Evolutionary conservation across 2,113 vertebrate genomes (phyloP).

Genomic region (Salvelinus sp.): DNA sequence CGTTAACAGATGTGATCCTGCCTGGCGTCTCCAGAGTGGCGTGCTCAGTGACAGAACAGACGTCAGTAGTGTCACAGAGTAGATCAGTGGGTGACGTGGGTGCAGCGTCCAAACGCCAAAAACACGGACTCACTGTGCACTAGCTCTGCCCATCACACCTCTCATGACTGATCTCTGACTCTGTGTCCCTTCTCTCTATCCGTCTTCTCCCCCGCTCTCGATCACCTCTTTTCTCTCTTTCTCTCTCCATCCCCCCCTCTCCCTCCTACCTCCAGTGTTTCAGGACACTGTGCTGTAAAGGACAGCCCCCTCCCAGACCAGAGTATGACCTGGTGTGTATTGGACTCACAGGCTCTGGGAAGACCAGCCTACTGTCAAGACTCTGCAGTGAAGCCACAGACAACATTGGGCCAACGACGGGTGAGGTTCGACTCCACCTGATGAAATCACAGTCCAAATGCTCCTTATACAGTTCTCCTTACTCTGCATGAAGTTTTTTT

Average conservation of each 20-base stretch:
- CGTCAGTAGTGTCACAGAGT: background rate
- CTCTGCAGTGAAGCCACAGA: slow-evolving; percentile 89
- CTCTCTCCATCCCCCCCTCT: slow-evolving; percentile 20
- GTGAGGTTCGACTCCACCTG: slow-evolving; percentile 64
- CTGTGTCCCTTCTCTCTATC: background rate
- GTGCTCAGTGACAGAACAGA: background rate
- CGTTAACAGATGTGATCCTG: background rate
- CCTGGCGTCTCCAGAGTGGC: background rate
- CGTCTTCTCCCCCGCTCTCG: background rate
- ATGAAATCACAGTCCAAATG: background rate
- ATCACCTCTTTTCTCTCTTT: background rate
- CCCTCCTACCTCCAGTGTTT: slow-evolving; percentile 84
- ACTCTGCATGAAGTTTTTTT: background rate
- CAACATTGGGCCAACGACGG: slow-evolving; percentile 90
- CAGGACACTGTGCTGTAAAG: slow-evolving; percentile 97
- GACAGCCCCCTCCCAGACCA: slow-evolving; percentile 87
- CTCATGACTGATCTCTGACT: background rate
- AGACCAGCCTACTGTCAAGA: slow-evolving; percentile 90
- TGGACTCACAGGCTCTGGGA: slow-evolving; percentile 93
- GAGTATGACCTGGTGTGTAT: slow-evolving; percentile 99
- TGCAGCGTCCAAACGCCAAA: background rate
- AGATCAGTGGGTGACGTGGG: background rate
- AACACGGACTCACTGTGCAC: background rate
- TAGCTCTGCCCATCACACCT: background rate
- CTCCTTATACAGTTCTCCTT: background rate